Evolutionary conservation across 2,797 vertebrate species (phyloP).

Genomic region (Parauchenoglanis punctatus): DNA sequence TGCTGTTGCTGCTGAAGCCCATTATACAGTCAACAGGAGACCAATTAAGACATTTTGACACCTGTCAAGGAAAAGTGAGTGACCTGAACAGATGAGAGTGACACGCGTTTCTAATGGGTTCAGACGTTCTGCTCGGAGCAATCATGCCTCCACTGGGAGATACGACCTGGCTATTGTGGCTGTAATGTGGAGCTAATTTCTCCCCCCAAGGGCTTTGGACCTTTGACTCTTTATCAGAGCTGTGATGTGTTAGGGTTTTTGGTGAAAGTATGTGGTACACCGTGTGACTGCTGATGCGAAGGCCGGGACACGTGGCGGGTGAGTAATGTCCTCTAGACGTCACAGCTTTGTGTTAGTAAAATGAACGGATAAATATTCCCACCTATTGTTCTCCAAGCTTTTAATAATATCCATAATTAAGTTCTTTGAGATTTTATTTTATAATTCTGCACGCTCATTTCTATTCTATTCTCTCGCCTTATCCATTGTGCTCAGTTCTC

Average conservation of each 20-base stretch:
- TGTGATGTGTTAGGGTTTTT: not conserved
- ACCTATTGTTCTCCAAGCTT: not conserved
- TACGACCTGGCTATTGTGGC: constrained; percentile 10
- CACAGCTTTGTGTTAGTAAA: not conserved
- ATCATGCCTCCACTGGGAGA: constrained; percentile 12
- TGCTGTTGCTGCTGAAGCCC: not conserved
- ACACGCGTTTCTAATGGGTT: constrained; percentile 33
- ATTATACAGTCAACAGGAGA: constrained; percentile 44
- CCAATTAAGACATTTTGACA: constrained; percentile 47
- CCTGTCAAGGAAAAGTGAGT: constrained; percentile 40
- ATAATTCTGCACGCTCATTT: not conserved
- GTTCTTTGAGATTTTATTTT: constrained; percentile 8
- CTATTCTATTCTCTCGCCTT: not conserved
- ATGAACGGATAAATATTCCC: not conserved
- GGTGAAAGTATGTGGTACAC: not conserved
- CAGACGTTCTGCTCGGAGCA: constrained; percentile 22
- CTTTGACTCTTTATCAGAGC: constrained; percentile 20
- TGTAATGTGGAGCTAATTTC: constrained; percentile 18
- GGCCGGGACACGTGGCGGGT: not conserved
- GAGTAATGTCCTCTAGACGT: not conserved
- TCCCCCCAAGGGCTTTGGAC: not conserved
- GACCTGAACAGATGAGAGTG: constrained; percentile 39
- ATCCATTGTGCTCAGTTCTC: not conserved
- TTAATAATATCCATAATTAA: not conserved
- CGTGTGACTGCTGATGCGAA: not conserved